Percentiles rank a stretch among this genome's conserved stretches.
Evolutionary conservation across 1,140 invertebrate species (phyloP).

Genomic region (Paracyclopina nana): DNA sequence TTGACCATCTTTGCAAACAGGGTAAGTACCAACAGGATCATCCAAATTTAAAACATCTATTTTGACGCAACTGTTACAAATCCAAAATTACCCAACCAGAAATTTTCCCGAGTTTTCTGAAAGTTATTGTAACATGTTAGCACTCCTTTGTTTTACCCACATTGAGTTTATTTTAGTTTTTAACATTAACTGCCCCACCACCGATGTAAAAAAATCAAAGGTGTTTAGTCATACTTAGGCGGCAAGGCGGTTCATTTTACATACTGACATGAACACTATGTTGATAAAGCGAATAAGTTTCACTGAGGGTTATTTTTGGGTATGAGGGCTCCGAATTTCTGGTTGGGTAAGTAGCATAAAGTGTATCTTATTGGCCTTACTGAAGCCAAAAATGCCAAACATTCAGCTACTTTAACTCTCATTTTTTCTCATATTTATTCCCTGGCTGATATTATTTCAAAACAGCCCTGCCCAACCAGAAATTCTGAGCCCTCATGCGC

Average conservation of each 20-base stretch:
- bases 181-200: neutral
- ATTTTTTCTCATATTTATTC: too few species aligned
- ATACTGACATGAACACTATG: too few species aligned
- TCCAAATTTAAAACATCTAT: neutral
- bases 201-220: too few species aligned
- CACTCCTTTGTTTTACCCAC: too few species aligned
- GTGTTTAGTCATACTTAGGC: neutral
- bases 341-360: neutral
- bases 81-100: too few species aligned
- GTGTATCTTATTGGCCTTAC: neutral
- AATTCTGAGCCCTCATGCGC: too few species aligned
- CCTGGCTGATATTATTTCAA: neutral
- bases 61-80: neutral
- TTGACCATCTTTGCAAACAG: slow-evolving; percentile 84
- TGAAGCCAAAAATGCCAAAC: neutral
- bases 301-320: neutral
- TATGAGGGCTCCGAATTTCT: neutral
- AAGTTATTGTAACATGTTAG: too few species aligned
- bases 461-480: too few species aligned
- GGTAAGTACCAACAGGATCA: slow-evolving; percentile 30
- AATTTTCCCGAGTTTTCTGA: too few species aligned
- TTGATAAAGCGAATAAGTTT: neutral
- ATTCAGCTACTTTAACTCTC: too few species aligned
- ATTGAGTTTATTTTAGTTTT: neutral
- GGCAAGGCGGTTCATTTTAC: neutral